phyloP scores from a whole-genome alignment of 2,797 vertebrate genomes.

The Coracias cyanogaster region DNA sequence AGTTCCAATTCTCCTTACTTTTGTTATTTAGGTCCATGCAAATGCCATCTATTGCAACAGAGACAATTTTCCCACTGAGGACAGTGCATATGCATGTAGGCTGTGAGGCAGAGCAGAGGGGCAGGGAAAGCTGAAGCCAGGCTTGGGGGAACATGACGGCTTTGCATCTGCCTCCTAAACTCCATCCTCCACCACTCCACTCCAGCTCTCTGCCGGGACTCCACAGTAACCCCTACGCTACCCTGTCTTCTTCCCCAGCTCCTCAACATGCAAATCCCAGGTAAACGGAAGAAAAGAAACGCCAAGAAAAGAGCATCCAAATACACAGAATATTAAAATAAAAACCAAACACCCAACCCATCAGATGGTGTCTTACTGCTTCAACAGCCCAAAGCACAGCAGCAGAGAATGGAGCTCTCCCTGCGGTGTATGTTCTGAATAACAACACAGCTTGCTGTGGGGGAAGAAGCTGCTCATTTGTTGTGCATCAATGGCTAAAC shows the following conservation, averaged over 20 bases:
- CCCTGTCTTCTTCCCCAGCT: background rate
- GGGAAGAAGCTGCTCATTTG: conserved; percentile 18
- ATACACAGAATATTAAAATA: background rate
- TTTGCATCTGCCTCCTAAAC: background rate
- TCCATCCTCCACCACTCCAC: background rate
- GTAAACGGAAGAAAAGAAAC: background rate
- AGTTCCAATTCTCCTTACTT: background rate
- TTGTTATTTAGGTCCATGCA: background rate
- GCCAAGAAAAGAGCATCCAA: background rate
- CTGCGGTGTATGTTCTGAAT: background rate
- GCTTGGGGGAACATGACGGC: accelerated
- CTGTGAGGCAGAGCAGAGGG: background rate
- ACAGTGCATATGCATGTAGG: background rate
- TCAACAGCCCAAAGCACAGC: background rate
- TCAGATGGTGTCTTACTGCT: background rate
- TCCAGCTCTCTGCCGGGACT: background rate
- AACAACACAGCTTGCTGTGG: background rate
- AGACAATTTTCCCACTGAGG: background rate
- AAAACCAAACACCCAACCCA: background rate
- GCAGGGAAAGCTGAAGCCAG: background rate
- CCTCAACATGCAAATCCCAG: background rate
- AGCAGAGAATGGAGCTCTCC: background rate
- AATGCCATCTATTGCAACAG: background rate
- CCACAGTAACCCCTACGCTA: background rate
- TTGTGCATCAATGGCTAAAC: background rate